phyloP scores from a whole-genome alignment of 2,113 vertebrate genomes.

The Promerops cafer region DNA sequence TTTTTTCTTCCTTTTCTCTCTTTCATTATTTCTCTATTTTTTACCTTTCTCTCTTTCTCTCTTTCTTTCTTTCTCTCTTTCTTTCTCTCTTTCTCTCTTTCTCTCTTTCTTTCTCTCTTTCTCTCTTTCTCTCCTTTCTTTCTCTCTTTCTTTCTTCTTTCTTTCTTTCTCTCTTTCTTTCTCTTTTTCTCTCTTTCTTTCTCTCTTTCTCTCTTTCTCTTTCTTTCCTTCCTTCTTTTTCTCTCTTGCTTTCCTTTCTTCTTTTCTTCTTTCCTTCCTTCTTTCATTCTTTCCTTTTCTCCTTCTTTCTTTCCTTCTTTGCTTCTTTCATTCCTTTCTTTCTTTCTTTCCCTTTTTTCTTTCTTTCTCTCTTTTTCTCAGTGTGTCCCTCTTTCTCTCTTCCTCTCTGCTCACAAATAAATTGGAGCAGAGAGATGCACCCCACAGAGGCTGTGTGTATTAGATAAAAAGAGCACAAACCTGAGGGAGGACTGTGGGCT shows the following conservation, averaged over 20 bases:
- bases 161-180: not conserved
- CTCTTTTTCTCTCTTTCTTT: fast-evolving
- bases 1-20: not conserved
- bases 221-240: not conserved
- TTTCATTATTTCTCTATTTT: not conserved
- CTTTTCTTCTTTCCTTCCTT: fast-evolving
- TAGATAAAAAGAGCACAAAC: not conserved
- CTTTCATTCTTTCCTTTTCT: fast-evolving
- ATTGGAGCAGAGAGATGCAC: not conserved
- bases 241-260: not conserved
- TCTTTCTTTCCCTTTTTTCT: not conserved
- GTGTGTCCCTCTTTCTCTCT: not conserved
- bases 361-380: not conserved
- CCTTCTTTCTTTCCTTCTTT: fast-evolving
- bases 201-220: fast-evolving
- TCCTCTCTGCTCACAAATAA: not conserved
- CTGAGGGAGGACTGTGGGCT: not conserved
- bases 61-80: not conserved
- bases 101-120: fast-evolving
- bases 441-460: not conserved
- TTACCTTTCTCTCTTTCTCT: fast-evolving
- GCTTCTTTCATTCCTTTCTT: fast-evolving
- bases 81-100: too few relatives aligned
- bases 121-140: not conserved
- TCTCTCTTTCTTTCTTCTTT: too few relatives aligned